A percentile compares a stretch with the other conserved stretches of the same genome.
phyloP scores from a whole-genome alignment of 2,888 invertebrate genomes.

The Alloplasta piceator region DNA sequence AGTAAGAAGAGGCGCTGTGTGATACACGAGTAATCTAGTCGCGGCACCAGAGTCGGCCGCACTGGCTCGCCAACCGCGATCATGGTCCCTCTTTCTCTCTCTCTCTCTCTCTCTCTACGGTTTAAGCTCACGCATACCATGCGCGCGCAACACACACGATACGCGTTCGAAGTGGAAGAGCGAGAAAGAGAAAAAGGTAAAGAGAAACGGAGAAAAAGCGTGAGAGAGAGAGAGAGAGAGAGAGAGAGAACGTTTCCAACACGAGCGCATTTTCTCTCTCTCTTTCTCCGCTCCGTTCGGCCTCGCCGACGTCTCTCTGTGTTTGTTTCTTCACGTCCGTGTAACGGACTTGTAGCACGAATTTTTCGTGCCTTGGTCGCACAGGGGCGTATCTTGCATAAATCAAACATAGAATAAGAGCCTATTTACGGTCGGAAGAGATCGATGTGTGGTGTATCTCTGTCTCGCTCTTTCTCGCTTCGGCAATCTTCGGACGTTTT shows the following conservation, averaged over 20 bases:
- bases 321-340: conserved; percentile 16
- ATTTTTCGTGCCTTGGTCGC: neutral
- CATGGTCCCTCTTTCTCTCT: conserved; percentile 63
- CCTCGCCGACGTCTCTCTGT: conserved; percentile 52
- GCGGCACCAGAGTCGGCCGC: conserved; percentile 82
- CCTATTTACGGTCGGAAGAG: too few relatives aligned
- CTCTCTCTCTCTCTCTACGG: conserved; percentile 60
- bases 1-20: conserved; percentile 21
- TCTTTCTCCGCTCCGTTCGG: conserved; percentile 50
- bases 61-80: conserved; percentile 72
- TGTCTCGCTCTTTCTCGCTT: conserved; percentile 30
- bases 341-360: neutral
- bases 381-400: too few relatives aligned
- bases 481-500: conserved; percentile 60
- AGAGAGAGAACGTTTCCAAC: conserved; percentile 32
- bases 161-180: conserved; percentile 40
- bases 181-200: too few relatives aligned
- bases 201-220: too few relatives aligned
- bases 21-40: conserved; percentile 83
- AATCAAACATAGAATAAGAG: too few relatives aligned
- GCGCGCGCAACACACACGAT: conserved; percentile 18
- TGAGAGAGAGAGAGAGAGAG: too few relatives aligned
- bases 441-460: neutral
- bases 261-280: conserved; percentile 27
- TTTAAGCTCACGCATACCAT: conserved; percentile 47